These are phyloP conservation scores for Thermophis baileyi DNA, from an alignment of 2,113 vertebrate species.

Conservation along the genomic window DNA sequence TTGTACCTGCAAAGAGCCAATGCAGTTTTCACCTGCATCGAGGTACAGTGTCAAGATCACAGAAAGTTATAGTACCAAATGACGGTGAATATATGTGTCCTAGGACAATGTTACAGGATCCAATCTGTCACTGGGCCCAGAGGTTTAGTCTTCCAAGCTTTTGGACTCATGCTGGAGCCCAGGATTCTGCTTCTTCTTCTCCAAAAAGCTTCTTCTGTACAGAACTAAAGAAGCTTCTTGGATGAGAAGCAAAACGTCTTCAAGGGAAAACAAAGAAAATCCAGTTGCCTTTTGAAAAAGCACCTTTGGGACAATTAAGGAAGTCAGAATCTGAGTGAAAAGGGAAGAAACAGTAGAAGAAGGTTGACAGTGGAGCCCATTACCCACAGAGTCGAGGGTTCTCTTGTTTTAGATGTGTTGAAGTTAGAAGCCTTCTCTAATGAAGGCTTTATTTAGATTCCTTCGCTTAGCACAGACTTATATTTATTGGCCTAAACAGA, in stretches of 20 bases:
- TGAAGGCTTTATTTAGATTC: not conserved
- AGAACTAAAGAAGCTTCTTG: not conserved
- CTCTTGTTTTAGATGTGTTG: not conserved
- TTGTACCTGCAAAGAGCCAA: not conserved
- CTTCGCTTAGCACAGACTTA: not conserved
- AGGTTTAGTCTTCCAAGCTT: not conserved
- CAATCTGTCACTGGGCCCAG: not conserved
- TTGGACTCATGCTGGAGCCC: too few species aligned
- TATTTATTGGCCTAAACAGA: not conserved
- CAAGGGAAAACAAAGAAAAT: not conserved
- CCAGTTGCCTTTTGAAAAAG: not conserved
- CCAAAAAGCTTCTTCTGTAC: not conserved
- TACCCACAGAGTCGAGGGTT: not conserved
- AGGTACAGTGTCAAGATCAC: not conserved
- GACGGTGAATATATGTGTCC: too few species aligned
- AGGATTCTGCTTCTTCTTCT: not conserved
- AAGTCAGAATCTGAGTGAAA: not conserved
- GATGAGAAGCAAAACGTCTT: not conserved
- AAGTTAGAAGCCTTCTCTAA: not conserved
- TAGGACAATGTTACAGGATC: not conserved
- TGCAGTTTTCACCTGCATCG: not conserved
- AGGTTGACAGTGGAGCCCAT: not conserved
- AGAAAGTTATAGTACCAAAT: not conserved
- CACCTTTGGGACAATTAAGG: not conserved
- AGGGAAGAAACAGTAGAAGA: not conserved